A percentile compares a stretch with the other conserved stretches of the same genome.
Conservation (phyloP, 2,797 vertebrate species). For the Neostethus bicornis region DNA sequence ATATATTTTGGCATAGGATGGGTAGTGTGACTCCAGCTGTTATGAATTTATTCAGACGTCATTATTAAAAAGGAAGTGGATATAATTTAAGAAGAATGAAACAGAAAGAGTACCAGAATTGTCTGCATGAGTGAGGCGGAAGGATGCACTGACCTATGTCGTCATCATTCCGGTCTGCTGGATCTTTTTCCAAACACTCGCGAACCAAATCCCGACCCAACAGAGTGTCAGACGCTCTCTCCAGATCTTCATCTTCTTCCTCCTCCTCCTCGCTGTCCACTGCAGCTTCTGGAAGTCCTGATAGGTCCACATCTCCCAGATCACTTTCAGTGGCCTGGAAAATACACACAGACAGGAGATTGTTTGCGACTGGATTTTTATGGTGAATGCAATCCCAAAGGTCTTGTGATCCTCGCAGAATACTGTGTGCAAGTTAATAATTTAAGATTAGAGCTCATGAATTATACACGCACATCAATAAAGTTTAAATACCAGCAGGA, state of each 20-base stretch:
- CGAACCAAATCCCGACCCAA: constrained; percentile 91
- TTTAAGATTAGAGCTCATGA: not conserved
- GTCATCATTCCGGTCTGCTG: constrained; percentile 93
- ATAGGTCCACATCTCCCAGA: constrained; percentile 94
- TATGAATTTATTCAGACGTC: too few relatives aligned
- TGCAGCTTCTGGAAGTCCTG: constrained; percentile 93
- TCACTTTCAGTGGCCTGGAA: constrained; percentile 95
- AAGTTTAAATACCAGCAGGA: constrained; percentile 20
- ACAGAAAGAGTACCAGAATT: not conserved
- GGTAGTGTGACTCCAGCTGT: too few relatives aligned
- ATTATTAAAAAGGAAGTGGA: too few relatives aligned
- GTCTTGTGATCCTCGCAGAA: too few relatives aligned
- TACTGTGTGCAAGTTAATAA: not conserved
- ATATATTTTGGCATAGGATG: too few relatives aligned
- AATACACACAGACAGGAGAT: not conserved
- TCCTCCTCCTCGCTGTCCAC: constrained; percentile 98
- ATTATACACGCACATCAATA: constrained; percentile 2
- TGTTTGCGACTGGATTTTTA: not conserved
- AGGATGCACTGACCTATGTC: constrained; percentile 88
- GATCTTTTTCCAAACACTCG: constrained; percentile 97
- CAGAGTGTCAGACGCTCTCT: constrained; percentile 89
- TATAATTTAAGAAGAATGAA: too few relatives aligned
- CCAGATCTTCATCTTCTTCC: constrained; percentile 96
- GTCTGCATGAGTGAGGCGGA: too few relatives aligned
- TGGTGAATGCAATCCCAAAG: too few relatives aligned